Percentiles rank a stretch among this genome's conserved stretches.
Evolutionary conservation across 1,140 invertebrate genomes (phyloP).

Genomic region (Agraylea sexmaculata): DNA sequence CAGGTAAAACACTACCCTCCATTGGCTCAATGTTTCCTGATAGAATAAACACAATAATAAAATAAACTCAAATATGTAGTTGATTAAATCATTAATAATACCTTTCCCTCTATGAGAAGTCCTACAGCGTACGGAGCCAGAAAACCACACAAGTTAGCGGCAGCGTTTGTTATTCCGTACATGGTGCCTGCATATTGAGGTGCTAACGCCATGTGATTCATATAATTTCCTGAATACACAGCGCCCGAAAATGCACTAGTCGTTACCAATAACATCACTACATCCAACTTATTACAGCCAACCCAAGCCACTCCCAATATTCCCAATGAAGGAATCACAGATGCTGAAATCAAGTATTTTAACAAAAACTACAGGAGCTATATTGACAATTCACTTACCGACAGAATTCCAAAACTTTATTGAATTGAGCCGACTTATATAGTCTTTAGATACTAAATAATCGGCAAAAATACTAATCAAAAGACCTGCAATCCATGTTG

Average conservation of each 20-base stretch:
- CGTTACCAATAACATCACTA: slow-evolving; percentile 57
- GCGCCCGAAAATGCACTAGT: slow-evolving; percentile 62
- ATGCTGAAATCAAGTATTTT: slow-evolving; percentile 32
- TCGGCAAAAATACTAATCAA: slow-evolving; percentile 58
- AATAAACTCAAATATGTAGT: slow-evolving; percentile 1
- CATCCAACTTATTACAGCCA: slow-evolving; percentile 56
- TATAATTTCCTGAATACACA: slow-evolving; percentile 61
- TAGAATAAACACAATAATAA: slow-evolving; percentile 22
- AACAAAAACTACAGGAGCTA: slow-evolving; percentile 9
- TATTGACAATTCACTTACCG: slow-evolving; percentile 30
- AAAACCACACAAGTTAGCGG: slow-evolving; percentile 77
- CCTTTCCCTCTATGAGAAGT: slow-evolving; percentile 54
- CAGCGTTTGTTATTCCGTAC: slow-evolving; percentile 81
- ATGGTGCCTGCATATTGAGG: slow-evolving; percentile 76
- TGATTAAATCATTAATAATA: slow-evolving; percentile 25
- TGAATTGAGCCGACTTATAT: slow-evolving; percentile 51
- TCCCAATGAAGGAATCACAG: slow-evolving; percentile 59
- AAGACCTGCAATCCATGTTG: slow-evolving; percentile 57
- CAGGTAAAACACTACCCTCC: slow-evolving; percentile 81
- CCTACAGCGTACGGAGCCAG: slow-evolving; percentile 72
- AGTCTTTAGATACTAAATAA: slow-evolving; percentile 48
- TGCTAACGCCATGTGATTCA: slow-evolving; percentile 81
- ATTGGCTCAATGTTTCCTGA: slow-evolving; percentile 71
- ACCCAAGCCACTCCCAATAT: slow-evolving; percentile 65
- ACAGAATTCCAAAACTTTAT: slow-evolving; percentile 69